Percentiles rank a stretch among this genome's conserved stretches.
Evolutionary conservation across 2,797 vertebrate species (phyloP).

Genomic region (Mergus octosetaceus): DNA sequence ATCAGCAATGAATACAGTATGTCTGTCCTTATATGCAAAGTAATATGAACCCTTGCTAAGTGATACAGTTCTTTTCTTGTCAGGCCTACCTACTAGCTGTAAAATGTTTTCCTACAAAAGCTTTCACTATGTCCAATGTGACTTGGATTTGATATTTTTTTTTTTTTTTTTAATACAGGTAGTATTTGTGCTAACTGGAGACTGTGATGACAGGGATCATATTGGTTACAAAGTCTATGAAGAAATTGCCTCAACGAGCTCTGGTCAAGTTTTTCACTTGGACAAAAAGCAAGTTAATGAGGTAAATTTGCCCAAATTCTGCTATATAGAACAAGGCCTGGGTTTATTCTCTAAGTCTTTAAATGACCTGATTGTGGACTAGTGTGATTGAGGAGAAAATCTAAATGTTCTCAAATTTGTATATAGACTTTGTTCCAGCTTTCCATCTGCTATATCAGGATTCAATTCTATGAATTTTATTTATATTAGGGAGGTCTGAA

Average conservation of each 20-base stretch:
- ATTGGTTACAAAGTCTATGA: constrained; percentile 96
- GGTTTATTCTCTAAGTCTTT: background rate
- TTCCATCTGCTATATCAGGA: background rate
- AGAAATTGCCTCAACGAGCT: constrained; percentile 98
- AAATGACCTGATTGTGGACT: background rate
- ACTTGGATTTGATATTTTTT: background rate
- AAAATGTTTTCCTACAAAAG: background rate
- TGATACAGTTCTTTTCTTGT: background rate
- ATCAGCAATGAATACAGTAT: background rate
- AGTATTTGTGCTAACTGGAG: constrained; percentile 97
- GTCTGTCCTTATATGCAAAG: background rate
- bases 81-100: background rate
- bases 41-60: background rate
- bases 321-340: background rate
- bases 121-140: background rate
- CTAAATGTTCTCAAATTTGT: background rate
- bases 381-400: background rate
- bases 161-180: constrained; percentile 78
- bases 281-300: constrained; percentile 99
- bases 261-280: constrained; percentile 96
- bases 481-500: background rate
- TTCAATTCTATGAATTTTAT: background rate
- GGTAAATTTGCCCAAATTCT: constrained; percentile 78
- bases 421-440: background rate
- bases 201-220: constrained; percentile 94